Base-by-base conservation (phyloP, 2,888 invertebrate genomes). In the Eupeodes luniger region DNA sequence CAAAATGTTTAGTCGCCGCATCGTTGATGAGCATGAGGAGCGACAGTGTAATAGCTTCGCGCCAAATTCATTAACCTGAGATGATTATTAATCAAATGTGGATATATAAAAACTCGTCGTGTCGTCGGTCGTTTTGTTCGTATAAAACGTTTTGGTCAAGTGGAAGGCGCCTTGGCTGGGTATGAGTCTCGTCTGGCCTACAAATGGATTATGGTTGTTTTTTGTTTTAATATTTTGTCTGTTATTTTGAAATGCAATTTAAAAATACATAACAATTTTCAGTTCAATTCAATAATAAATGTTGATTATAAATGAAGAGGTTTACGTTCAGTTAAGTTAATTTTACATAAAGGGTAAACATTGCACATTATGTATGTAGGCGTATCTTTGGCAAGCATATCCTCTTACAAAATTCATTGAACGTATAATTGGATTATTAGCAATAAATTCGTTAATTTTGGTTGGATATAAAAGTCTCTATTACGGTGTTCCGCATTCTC, bases 141-240 rank as follows among this genome's bases (percentile, higher is more conserved):
- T 47, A 40, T 44, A 57, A 19, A 64, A 55, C 62, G 80, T 53
- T 27, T 27, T 75, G 59, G 72, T 16, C 27, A 47, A n/a, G 57
- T 59, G 86, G 70, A 76, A 76, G 84, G 84, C 87, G 87, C 84
- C 84, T 76, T 72, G 53, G 53, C 61, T 83, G 36, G n/a, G 74
- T 67, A 27, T 36, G 78, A 70, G 82, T 75, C n/a, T 51, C 74
- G 85, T 69, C 79, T 70, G 69, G 55, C 67, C 59, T 79, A 57
- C 34, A 70, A 53, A 79, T 74, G 51, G 47, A 44, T 59, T 53
- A 69, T 82, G 14, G 36, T 16, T 53, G 62, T 34, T 62, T 70
- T 40, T 16, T 78, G 40, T n/a, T 57, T 27, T 27, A 27, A 27
- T 2, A 27, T 70, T 40, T 16, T 78, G 40, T n/a, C 49, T 40